Base-by-base conservation (phyloP, 1,140 invertebrate species). In the Drosophila grimshawi region DNA sequence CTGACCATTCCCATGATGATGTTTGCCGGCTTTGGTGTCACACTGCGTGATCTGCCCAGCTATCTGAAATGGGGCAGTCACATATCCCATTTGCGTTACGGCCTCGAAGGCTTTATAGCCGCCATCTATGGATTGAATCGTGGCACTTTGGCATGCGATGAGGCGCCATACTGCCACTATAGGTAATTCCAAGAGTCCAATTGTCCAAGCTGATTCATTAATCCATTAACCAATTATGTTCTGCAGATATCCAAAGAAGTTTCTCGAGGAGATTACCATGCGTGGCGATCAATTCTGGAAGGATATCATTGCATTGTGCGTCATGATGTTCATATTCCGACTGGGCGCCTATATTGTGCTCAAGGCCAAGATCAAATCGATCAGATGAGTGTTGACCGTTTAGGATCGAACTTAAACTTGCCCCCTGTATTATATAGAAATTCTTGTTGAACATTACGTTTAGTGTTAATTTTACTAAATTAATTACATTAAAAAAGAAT, bases 51-150 rank as follows among this genome's bases (percentile, higher is more conserved):
- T 92, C 92, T 97, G 83, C 97, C 97, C 0, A 75, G 83, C 0
- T 97, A 98, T 86, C 92, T 98, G 0, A 95, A 96, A 80, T 98
- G 97, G 97, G 96, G 98, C 0, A 97, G 96, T 32, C 96, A 98
- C 81, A 93, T 98, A 48, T 98, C 97, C 11, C 98, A 97, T 86
- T 93, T 98, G 29, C 94, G 97, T 81, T 98, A 97, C 86, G 96
- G 96, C 3, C 94, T 98, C n/a, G 97, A 98, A 93, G 96, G 97
- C 52, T 94, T 94, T 45, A 95, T 97, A 10, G 94, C 94, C n/a
- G 95, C 97, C 3, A 96, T 98, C 56, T 98, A 98, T 81, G 97
- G 97, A 0, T 91, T 95, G 41, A 93, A 96, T 76, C 93, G 97
- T 62, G 92, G 93, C 1, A 94, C 92, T 4, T 91, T 97, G 6